phyloP scores from a whole-genome alignment of 1,140 invertebrate genomes.

The Atta texana region DNA sequence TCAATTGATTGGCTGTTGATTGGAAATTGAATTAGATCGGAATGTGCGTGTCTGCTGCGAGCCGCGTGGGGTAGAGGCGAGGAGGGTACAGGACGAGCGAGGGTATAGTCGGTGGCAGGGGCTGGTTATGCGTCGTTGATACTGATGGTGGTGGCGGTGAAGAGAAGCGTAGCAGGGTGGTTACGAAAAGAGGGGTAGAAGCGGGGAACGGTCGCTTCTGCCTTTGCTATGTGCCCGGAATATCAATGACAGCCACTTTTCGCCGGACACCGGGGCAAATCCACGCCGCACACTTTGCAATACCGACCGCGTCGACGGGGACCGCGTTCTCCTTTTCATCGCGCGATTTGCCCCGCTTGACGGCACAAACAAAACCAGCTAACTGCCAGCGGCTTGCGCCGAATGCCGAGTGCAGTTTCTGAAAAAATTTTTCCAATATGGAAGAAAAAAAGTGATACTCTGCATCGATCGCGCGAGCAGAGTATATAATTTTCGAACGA shows the following conservation, averaged over 20 bases:
- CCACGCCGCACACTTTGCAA: constrained; percentile 50
- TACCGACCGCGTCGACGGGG: constrained; percentile 26
- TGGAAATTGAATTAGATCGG: constrained; percentile 88
- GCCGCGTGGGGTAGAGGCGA: constrained; percentile 59
- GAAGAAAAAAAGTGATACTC: not conserved
- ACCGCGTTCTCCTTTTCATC: constrained; percentile 43
- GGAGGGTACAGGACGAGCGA: not conserved
- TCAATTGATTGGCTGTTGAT: constrained; percentile 88
- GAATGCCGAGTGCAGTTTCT: not conserved
- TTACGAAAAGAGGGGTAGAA: constrained; percentile 65
- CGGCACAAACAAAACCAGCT: constrained; percentile 41
- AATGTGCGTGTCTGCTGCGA: constrained; percentile 84
- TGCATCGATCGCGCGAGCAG: not conserved
- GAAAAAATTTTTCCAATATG: not conserved
- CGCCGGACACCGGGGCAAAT: constrained; percentile 68
- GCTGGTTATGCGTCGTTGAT: constrained; percentile 63
- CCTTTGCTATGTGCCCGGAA: constrained; percentile 80
- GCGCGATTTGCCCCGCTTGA: constrained; percentile 51
- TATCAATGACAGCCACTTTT: constrained; percentile 82
- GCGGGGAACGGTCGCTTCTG: constrained; percentile 75
- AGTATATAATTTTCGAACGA: not conserved
- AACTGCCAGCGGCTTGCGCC: not conserved
- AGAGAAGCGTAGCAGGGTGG: constrained; percentile 56
- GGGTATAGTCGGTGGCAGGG: constrained; percentile 16
- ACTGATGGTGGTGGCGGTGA: constrained; percentile 23